Evolutionary conservation across 2,113 vertebrate species (phyloP), one percentile per base, ranked within the genome.

Genomic region (Ptyas mucosa): DNA sequence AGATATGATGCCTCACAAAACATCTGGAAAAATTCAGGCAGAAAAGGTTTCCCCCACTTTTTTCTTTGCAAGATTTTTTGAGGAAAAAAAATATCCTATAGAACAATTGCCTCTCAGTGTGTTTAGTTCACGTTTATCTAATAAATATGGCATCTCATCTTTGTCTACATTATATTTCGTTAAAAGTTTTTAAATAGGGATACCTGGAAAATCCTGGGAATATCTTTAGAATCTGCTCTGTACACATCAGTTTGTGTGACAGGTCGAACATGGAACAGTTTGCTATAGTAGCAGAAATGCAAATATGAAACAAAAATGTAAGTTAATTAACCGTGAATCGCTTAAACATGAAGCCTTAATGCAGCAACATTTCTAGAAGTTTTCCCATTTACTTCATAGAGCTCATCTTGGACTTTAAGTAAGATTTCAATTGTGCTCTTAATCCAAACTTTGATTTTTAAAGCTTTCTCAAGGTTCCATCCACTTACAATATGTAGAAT

Each of bases 131-230:
- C 1, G 8, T 81, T 43, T 39, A 8, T 81, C 34, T 39, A 81
- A 81, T 21, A 49, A 1, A 55, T 91, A 57, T 86, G 90, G n/a
- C 34, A 46, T 64, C 75, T 14, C 14, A 53, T 29, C 29, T 9
- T 26, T 91, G 92, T 15, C 91, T 81, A 43, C 8, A 43, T 81
- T 21, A 3, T 23, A 43, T 81, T 21, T 81, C 18, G 34, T 81
- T 81, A 43, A 39, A 81, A 8, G 34, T 26, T 61, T 51, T 69
- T 54, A 1, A 8, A 54, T 64, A 91, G 54, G 23, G 91, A 91
- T 97, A 99, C 99, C 99, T 99, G 99, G 96, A 99, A 99, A 98
- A 99, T 99, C 97, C 99, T 98, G 54, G 99, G 99, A 96, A 99
- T 99, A 96, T 99, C 99, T 97, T 99, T 99, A 97, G 98, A 97